Evolutionary conservation across 1,140 invertebrate genomes (phyloP), one percentile per base, ranked within the genome.

Genomic region (Drosophila jambulina): DNA sequence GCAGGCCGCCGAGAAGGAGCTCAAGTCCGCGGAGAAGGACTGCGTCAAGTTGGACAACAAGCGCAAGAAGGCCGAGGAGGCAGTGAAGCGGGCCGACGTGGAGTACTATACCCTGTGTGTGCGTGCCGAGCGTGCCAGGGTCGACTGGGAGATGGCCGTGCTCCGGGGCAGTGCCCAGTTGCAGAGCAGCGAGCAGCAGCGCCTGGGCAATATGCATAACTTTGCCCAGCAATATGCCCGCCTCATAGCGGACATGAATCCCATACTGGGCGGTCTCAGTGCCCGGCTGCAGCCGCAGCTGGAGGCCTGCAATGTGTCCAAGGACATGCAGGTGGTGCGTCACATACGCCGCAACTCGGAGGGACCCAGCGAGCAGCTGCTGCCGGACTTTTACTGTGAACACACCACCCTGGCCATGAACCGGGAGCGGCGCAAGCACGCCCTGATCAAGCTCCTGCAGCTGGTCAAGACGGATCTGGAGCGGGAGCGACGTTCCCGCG

Each of bases 311-410:
- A 93, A 93, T 76, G 92, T 93, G 25, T 67, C 78, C 42, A 93
- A 93, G 75, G 92, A 93, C 62, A 77, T 93, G 87, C 82, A 83
- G 38, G 91, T 93, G 51, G 82, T 93, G 34, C 91, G 92, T 40
- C 91, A 93, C 43, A 93, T 93, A 8, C 78, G 92, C 1, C 85
- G 93, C 81, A 61, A 93, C 91, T 43, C 92, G 23, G 93, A 94
- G 57, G 93, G 94, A 7, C 93, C 94, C 70, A 94, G 94, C 79
- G 97, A 99, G 91, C 97, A 98, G 92, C 94, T 98, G 29, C 93
- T 99, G 40, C 97, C 98, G 0, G 97, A 99, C 92, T 98, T 98
- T 93, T 99, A 98, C 93, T 98, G 98, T 69, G 98, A 99, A 93
- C 98, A 99, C 93, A 96, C 97, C 57, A 97, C 97, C 2, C 95